Base-by-base conservation (phyloP, 35 echinoderm and acorn worm species). In the Hemicentrotus pulcherrimus region DNA sequence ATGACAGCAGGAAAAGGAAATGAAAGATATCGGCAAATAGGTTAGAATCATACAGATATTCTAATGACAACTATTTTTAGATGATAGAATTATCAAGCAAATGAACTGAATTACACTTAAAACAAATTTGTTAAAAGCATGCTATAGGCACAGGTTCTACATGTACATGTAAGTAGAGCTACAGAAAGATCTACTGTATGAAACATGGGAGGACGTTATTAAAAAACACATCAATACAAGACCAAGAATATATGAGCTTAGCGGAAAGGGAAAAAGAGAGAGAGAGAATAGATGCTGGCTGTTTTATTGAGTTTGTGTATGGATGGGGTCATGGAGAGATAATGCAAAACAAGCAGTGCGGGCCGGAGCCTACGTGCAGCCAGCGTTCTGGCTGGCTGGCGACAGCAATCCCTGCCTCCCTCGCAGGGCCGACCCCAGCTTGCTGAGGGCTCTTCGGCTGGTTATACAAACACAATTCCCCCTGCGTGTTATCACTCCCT, bases 341-440 rank as follows among this genome's bases (percentile, higher is more conserved):
- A 78, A 78, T 78, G 28, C 65, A 78, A 78, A 78, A 28, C 65
- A 78, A 28, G 24, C 65, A 59, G 16, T 16, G 52, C 35, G 52
- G 12, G 52, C 11, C 11, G 19, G 22, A 28, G 65, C 15, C 65
- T 78, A 78, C 65, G 65, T 78, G 65, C 65, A 28, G 65, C 65
- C 65, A 78, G 19, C 65, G 65, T 78, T 78, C 65, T 78, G 65
- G 65, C 65, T 78, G 65, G 65, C 65, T 78, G 65, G 65, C 65
- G 65, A 28, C 65, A 78, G 19, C 65, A 22, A 78, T 78, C 65
- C 65, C 19, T 78, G 65, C 65, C 65, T 78, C 65, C 65, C 65
- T 78, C 15, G 65, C 65, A 78, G 65, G 65, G 19, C 65, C 65
- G 65, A 78, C 65, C 65, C 65, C 1, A 22, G 65, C 65, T 78